Evolutionary conservation across 1,140 invertebrate species (phyloP).

Genomic region (Eriocheir sinensis): DNA sequence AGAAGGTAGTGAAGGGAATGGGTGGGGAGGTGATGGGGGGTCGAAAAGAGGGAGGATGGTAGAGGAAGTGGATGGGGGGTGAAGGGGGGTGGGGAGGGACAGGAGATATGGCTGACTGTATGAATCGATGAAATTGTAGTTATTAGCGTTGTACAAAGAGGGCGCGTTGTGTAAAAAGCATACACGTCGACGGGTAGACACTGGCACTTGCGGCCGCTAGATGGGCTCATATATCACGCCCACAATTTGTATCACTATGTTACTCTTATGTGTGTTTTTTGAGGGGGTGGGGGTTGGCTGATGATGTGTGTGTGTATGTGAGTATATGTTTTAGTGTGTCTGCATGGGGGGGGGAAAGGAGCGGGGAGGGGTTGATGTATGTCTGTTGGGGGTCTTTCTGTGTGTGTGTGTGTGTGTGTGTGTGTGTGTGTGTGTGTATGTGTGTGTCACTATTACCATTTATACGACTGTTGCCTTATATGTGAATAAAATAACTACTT

Average conservation of each 20-base stretch:
- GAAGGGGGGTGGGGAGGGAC: background rate
- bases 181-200: background rate
- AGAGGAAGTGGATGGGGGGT: background rate
- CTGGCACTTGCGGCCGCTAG: background rate
- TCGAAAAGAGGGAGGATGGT: background rate
- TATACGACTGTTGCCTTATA: background rate
- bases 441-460: background rate
- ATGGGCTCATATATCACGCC: background rate
- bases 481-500: too few relatives aligned
- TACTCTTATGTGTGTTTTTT: background rate
- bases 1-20: background rate
- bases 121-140: slow-evolving; percentile 16
- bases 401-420: slow-evolving; percentile 43
- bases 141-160: slow-evolving; percentile 16
- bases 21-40: background rate
- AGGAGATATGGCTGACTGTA: background rate
- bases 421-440: slow-evolving; percentile 2
- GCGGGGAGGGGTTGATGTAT: background rate
- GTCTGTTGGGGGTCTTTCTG: background rate
- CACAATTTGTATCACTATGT: background rate
- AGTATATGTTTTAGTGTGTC: background rate
- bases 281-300: background rate
- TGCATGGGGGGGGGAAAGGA: background rate
- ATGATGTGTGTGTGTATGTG: background rate
- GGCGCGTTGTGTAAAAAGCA: background rate